Base-by-base conservation (phyloP, 1,140 invertebrate genomes). In the Sycophaga agraensis region DNA sequence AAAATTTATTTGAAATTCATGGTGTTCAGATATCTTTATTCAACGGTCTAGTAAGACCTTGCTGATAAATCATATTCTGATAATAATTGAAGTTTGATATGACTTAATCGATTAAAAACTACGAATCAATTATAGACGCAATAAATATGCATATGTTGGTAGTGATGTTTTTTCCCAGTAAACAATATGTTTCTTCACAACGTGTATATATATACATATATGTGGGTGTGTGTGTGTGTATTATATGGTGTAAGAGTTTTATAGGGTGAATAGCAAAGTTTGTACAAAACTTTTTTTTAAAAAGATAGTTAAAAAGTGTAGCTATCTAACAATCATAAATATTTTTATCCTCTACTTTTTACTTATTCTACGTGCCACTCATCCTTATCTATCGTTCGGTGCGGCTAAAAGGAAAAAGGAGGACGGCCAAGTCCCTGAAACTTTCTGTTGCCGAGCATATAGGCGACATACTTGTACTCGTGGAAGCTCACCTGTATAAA, bases 401-500 rank as follows among this genome's bases (percentile, higher is more conserved):
- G 14, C 9, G 21, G 49, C 21, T 40, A 22, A 55, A 49, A 42
- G 35, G 28, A 54, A 49, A 40, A 39, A 54, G 11, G 8, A 49
- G n/a, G 35, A 53, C 24, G 28, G 24, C 22, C 19, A 56, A 53
- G 45, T 56, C 59, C 31, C 22, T 22, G 51, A 56, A 56, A 56
- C 51, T 55, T 54, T 56, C 45, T 40, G 53, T 40, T 34, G 14
- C 19, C 11, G 3, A 21, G 40, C 22, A 11, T 17, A 43, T 24
- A 24, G 35, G 45, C 50, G 21, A 11, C 26, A 37, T 26, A 34
- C 50, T 43, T 40, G 24, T 42, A 43, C 24, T 19, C 12, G 16
- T 48, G 11, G 35, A 48, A 65, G 35, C 40, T 59, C 43, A 64
- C 40, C 60, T 64, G 59, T 49, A 45, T 60, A 28, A 46, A 59